These are phyloP conservation scores for Drosophila robusta DNA, from an alignment of 2,888 invertebrate species.

Conservation along the genomic window DNA sequence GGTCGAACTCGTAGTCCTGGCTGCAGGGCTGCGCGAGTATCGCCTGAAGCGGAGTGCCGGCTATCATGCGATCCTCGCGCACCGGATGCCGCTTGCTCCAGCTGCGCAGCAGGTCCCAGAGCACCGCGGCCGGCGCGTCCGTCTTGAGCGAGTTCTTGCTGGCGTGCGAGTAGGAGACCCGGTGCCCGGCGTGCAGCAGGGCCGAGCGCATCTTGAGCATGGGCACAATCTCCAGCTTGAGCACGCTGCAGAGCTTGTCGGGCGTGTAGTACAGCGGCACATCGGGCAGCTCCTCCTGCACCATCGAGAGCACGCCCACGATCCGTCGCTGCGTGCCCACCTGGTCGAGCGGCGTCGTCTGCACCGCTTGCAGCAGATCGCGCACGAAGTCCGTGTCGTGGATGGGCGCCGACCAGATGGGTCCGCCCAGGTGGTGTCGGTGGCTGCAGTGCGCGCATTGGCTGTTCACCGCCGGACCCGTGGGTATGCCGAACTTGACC, in stretches of 20 bases:
- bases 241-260: constrained; percentile 90
- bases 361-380: constrained; percentile 87
- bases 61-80: constrained; percentile 87
- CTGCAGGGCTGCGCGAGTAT: constrained; percentile 87
- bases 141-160: constrained; percentile 96
- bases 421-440: constrained; percentile 94
- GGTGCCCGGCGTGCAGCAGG: constrained; percentile 94
- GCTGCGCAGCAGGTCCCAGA: constrained; percentile 96
- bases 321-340: constrained; percentile 91
- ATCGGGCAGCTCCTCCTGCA: constrained; percentile 93
- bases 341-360: constrained; percentile 80
- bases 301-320: constrained; percentile 92
- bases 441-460: constrained; percentile 92
- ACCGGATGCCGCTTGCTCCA: constrained; percentile 91
- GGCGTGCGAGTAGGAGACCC: constrained; percentile 96
- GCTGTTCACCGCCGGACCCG: constrained; percentile 88
- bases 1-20: constrained; percentile 85
- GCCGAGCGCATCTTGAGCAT: constrained; percentile 92
- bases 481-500: constrained; percentile 89
- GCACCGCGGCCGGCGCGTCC: constrained; percentile 91
- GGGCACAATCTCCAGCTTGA: constrained; percentile 90
- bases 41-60: constrained; percentile 82
- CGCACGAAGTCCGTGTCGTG: constrained; percentile 92
- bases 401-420: constrained; percentile 96
- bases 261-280: constrained; percentile 94